phyloP scores from a whole-genome alignment of 2,888 invertebrate species.

The Drosophila flavopinicola region DNA sequence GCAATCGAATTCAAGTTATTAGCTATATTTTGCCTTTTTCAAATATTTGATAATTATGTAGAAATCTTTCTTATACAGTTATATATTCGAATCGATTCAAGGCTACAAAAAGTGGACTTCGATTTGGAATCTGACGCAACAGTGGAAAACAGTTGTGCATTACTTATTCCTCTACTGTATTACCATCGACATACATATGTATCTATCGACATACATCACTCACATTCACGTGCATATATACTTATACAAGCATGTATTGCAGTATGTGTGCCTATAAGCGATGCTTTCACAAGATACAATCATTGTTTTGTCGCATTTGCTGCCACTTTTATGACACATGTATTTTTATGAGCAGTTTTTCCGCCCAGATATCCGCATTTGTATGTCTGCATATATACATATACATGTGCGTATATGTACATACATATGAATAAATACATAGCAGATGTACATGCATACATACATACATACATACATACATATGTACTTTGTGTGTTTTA shows the following conservation, averaged over 20 bases:
- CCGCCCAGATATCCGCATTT: neutral
- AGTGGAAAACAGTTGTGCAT: constrained; percentile 10
- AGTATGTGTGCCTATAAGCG: constrained; percentile 8
- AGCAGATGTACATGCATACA: constrained; percentile 3
- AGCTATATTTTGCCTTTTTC: too few species aligned
- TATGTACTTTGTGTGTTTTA: constrained; percentile 37
- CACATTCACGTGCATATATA: neutral
- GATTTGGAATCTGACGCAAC: neutral
- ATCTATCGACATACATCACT: too few species aligned
- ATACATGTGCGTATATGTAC: neutral
- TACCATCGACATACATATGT: constrained; percentile 1
- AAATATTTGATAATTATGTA: too few species aligned
- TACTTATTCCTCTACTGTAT: neutral
- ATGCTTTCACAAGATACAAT: constrained; percentile 24
- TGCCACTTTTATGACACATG: constrained; percentile 39
- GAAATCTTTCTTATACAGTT: too few species aligned
- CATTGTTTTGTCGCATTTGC: constrained; percentile 47
- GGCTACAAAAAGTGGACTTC: too few species aligned
- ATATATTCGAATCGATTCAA: too few species aligned
- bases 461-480: constrained; percentile 22
- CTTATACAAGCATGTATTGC: neutral
- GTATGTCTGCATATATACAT: neutral
- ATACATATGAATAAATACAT: constrained; percentile 16
- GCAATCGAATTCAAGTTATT: too few species aligned
- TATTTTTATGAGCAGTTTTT: constrained; percentile 29